Percentiles rank a stretch among this genome's conserved stretches.
These are phyloP conservation scores for Potamarius usumacintae DNA, from an alignment of 2,113 vertebrate genomes.

Conservation along the genomic window DNA sequence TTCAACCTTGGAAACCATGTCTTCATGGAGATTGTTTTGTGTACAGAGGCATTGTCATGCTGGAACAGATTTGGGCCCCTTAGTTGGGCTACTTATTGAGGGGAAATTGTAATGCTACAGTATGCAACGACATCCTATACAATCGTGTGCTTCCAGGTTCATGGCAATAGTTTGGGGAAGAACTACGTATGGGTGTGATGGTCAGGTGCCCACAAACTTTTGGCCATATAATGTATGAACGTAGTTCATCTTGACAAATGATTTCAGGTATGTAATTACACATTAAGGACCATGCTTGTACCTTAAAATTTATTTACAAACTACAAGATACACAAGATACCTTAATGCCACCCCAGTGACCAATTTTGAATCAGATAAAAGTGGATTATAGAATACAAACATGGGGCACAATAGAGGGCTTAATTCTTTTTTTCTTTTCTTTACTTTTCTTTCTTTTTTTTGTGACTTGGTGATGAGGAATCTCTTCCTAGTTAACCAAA, in stretches of 20 bases:
- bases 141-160: neutral
- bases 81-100: neutral
- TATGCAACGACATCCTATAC: neutral
- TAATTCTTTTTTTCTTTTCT: neutral
- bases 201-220: neutral
- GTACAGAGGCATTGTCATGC: too few relatives aligned
- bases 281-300: neutral
- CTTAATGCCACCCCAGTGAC: too few relatives aligned
- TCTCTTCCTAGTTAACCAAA: neutral
- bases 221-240: neutral
- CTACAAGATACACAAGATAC: neutral
- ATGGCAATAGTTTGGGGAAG: neutral
- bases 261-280: neutral
- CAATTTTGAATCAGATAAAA: neutral
- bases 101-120: neutral
- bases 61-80: neutral
- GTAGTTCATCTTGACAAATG: neutral
- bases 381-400: neutral
- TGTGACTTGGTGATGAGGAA: slow-evolving; percentile 6
- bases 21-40: too few relatives aligned
- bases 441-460: neutral
- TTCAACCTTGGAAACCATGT: too few relatives aligned
- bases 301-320: neutral
- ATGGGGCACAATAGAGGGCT: neutral
- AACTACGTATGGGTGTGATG: neutral